A percentile compares a stretch with the other conserved stretches of the same genome.
Evolutionary conservation across 2,797 vertebrate species (phyloP).

Genomic region (Gobio occitaniae): DNA sequence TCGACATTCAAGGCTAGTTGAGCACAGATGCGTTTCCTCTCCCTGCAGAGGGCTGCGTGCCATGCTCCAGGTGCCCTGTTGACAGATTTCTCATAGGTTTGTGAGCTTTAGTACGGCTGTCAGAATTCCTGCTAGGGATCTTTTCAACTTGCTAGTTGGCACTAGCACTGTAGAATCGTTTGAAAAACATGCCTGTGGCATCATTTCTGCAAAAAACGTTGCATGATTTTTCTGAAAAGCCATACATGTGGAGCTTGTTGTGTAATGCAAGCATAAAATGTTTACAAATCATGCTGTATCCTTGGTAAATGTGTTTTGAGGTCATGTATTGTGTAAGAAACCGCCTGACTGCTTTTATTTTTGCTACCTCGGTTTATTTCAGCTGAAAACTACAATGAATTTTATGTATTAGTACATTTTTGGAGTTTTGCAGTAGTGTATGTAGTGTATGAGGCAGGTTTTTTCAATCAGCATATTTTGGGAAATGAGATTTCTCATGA

Average conservation of each 20-base stretch:
- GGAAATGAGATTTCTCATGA: neutral
- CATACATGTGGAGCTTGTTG: neutral
- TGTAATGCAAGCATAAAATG: neutral
- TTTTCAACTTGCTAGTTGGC: slow-evolving; percentile 8
- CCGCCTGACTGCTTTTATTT: neutral
- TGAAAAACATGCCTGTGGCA: neutral
- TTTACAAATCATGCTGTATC: neutral
- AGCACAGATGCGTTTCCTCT: slow-evolving; percentile 47
- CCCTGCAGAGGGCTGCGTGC: neutral
- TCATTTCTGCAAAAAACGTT: neutral
- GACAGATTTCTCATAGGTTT: slow-evolving; percentile 20
- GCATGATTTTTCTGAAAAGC: neutral
- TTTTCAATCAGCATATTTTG: neutral
- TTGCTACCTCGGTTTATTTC: neutral
- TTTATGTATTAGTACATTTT: neutral
- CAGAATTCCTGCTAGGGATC: neutral
- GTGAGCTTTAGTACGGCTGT: neutral
- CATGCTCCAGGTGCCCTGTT: slow-evolving; percentile 25
- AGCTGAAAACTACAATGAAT: neutral
- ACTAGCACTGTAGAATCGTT: neutral
- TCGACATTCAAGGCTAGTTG: slow-evolving; percentile 35
- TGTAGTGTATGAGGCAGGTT: neutral
- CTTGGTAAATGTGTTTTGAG: neutral
- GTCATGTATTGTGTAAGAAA: neutral
- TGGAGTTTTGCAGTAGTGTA: neutral